Conservation (phyloP, 2,888 invertebrate genomes). For the Euproctis similis region DNA sequence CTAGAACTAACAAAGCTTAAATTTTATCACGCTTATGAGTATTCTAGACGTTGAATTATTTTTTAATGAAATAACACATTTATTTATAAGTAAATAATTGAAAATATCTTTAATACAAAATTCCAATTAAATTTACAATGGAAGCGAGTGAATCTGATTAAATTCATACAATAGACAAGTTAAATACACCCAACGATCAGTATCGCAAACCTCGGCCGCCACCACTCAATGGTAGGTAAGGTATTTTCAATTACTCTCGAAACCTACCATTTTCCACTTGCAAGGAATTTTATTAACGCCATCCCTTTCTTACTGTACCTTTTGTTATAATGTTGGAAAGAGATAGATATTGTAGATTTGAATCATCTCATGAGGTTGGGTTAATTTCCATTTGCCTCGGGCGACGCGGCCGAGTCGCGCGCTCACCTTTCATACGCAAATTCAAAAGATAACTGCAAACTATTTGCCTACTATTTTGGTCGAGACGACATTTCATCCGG, state of each 20-base stretch:
- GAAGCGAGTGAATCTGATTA: conserved; percentile 54
- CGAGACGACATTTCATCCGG: conserved; percentile 12
- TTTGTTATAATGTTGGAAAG: conserved; percentile 31
- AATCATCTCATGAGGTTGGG: conserved; percentile 53
- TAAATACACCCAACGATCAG: conserved; percentile 50
- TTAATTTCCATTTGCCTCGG: conserved; percentile 66
- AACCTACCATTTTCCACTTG: conserved; percentile 67
- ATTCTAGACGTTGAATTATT: not conserved
- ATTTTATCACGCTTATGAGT: too few species aligned
- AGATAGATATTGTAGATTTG: conserved; percentile 39
- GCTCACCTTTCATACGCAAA: conserved; percentile 57
- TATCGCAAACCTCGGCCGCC: conserved; percentile 56
- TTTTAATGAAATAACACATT: not conserved
- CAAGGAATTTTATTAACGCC: conserved; percentile 55
- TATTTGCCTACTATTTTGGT: conserved; percentile 34
- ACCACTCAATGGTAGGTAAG: conserved; percentile 64
- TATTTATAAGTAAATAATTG: not conserved
- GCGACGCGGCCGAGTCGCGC: conserved; percentile 53
- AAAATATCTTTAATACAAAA: conserved; percentile 14
- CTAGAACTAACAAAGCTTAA: too few species aligned
- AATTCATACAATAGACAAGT: conserved; percentile 61
- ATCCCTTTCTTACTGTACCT: conserved; percentile 38
- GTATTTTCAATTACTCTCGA: conserved; percentile 75
- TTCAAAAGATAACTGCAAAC: conserved; percentile 54
- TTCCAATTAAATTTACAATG: conserved; percentile 52